Evolutionary conservation across 2,113 vertebrate species (phyloP).

Genomic region (Alethe diademata): DNA sequence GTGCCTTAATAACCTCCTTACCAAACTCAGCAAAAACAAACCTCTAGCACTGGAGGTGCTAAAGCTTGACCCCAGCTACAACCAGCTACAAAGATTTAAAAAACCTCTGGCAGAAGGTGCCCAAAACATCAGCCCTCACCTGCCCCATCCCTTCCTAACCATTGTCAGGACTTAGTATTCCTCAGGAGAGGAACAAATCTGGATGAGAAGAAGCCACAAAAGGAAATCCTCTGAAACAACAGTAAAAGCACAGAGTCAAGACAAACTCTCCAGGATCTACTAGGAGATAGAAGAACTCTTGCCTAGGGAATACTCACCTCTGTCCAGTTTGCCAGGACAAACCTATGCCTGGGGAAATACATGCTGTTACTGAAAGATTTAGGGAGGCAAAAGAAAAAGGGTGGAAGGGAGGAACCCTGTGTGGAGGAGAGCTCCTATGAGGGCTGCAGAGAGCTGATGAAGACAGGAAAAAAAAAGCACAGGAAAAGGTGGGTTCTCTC

Average conservation of each 20-base stretch:
- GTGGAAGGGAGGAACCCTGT: neutral
- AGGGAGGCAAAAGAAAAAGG: neutral
- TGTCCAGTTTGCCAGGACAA: conserved; percentile 1
- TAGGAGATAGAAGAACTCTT: neutral
- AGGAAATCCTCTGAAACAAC: conserved; percentile 23
- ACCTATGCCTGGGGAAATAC: neutral
- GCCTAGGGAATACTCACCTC: neutral
- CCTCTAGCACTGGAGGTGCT: neutral
- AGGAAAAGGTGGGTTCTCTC: neutral
- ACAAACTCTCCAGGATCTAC: neutral
- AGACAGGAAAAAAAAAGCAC: neutral
- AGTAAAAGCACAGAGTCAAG: neutral
- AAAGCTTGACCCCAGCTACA: neutral
- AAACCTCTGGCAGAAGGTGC: neutral
- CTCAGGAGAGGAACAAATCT: neutral
- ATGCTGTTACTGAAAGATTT: neutral
- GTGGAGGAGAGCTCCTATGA: neutral
- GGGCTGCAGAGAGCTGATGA: neutral
- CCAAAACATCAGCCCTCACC: neutral
- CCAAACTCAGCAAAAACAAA: neutral
- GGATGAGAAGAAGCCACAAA: neutral
- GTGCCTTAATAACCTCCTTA: neutral
- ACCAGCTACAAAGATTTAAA: neutral
- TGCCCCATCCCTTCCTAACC: neutral
- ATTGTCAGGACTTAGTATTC: neutral